Percentiles rank a stretch among this genome's conserved stretches.
Evolutionary conservation across 2,888 invertebrate genomes (phyloP).

Genomic region (Plemyria rubiginata): DNA sequence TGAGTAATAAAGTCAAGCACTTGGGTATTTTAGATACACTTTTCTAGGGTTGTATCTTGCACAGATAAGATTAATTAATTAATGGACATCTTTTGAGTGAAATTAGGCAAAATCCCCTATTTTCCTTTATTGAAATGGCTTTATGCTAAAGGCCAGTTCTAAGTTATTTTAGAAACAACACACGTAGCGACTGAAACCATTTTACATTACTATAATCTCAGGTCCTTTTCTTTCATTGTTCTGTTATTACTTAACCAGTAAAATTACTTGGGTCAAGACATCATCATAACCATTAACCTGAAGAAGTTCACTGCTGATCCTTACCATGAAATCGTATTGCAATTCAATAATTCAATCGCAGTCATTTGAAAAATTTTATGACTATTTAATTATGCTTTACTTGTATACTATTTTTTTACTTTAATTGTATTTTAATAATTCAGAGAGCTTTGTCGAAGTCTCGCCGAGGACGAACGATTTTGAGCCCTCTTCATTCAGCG

Average conservation of each 20-base stretch:
- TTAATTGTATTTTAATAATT: too few species aligned
- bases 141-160: slow-evolving; percentile 28
- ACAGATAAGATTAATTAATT: slow-evolving; percentile 25
- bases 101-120: slow-evolving; percentile 33
- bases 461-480: too few species aligned
- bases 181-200: slow-evolving; percentile 29
- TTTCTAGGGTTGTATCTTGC: neutral
- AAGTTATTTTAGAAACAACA: slow-evolving; percentile 17
- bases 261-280: neutral
- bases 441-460: too few species aligned
- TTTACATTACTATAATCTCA: slow-evolving; percentile 21
- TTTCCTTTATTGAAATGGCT: slow-evolving; percentile 39
- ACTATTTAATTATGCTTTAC: too few species aligned
- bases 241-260: neutral
- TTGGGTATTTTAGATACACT: neutral
- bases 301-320: too few species aligned
- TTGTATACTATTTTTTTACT: too few species aligned
- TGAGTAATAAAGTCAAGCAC: neutral
- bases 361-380: too few species aligned
- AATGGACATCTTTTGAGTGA: slow-evolving; percentile 26
- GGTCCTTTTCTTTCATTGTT: neutral
- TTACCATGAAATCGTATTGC: too few species aligned
- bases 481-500: too few species aligned
- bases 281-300: neutral
- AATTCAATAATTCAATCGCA: too few species aligned